These are phyloP conservation scores for Nanorana parkeri DNA, from an alignment of 2,113 vertebrate species.

Conservation along the genomic window DNA sequence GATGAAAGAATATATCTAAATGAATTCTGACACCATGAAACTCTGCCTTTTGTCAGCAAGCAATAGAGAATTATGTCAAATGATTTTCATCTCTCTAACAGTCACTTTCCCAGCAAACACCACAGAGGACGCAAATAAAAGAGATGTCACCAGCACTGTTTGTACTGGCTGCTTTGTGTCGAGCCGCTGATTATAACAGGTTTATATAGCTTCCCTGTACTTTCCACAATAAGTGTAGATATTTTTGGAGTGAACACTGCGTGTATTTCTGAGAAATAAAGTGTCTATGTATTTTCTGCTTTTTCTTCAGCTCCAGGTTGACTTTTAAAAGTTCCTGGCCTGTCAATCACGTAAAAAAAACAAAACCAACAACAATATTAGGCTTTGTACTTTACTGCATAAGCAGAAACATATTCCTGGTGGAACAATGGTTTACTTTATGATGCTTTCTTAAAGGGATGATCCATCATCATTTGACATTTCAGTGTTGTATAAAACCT, in stretches of 20 bases:
- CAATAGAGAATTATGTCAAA: constrained; percentile 38
- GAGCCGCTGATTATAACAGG: constrained; percentile 40
- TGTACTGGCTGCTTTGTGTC: constrained; percentile 45
- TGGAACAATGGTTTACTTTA: too few relatives aligned
- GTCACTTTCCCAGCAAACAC: constrained; percentile 34
- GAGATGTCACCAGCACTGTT: constrained; percentile 43
- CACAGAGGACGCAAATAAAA: constrained; percentile 46
- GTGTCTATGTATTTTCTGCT: constrained; percentile 10
- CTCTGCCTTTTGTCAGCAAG: constrained; percentile 33
- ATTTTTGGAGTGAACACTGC: constrained; percentile 35
- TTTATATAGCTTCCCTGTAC: constrained; percentile 16
- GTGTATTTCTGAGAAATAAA: constrained; percentile 27
- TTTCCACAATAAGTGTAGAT: constrained; percentile 28
- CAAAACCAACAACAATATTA: too few relatives aligned
- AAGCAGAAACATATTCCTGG: too few relatives aligned
- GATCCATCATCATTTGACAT: too few relatives aligned
- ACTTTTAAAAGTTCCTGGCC: neutral
- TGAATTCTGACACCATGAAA: constrained; percentile 8
- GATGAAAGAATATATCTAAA: constrained; percentile 17
- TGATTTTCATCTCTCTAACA: constrained; percentile 43
- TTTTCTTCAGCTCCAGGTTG: neutral
- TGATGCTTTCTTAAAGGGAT: too few relatives aligned
- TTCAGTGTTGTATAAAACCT: too few relatives aligned
- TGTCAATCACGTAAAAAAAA: neutral
- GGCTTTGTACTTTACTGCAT: too few relatives aligned